A percentile compares a stretch with the other conserved stretches of the same genome.
Conservation (phyloP, 1,140 invertebrate species). For the Heliconius himera region DNA sequence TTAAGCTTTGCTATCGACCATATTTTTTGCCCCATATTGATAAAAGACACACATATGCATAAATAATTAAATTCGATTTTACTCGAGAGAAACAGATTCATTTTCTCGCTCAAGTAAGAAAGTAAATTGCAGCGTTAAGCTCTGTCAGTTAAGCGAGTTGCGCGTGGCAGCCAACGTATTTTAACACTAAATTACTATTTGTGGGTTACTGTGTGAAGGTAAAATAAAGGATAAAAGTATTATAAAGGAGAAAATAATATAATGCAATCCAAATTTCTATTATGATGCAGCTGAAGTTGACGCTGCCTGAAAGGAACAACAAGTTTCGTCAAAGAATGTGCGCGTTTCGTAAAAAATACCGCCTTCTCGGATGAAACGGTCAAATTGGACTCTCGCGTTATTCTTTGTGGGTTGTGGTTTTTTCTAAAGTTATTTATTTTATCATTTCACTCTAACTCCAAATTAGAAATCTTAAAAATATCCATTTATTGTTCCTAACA, state of each 20-base stretch:
- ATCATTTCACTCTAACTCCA: conserved; percentile 5
- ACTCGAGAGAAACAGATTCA: too few species aligned
- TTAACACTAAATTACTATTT: too few species aligned
- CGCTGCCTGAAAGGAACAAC: conserved; percentile 22
- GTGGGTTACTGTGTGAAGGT: too few species aligned
- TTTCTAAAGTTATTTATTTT: conserved; percentile 20
- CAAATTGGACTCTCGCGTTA: conserved; percentile 19
- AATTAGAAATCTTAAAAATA: conserved; percentile 11
- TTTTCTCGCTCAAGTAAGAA: too few species aligned
- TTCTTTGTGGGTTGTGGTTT: conserved; percentile 19
- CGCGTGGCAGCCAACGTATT: too few species aligned
- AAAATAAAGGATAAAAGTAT: background rate
- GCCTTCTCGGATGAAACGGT: conserved; percentile 13
- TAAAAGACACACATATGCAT: too few species aligned
- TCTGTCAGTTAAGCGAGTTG: too few species aligned
- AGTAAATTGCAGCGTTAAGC: too few species aligned
- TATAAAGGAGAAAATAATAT: background rate
- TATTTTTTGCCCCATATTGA: too few species aligned
- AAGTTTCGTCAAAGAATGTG: conserved; percentile 25
- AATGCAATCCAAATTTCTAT: conserved; percentile 10
- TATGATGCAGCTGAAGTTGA: conserved; percentile 30
- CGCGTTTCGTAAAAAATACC: conserved; percentile 21
- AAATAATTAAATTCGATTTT: too few species aligned
- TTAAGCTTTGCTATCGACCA: too few species aligned
- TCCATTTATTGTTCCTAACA: background rate